Evolutionary conservation across 2,888 invertebrate genomes (phyloP).

Genomic region (Meliscaeva auricollis): DNA sequence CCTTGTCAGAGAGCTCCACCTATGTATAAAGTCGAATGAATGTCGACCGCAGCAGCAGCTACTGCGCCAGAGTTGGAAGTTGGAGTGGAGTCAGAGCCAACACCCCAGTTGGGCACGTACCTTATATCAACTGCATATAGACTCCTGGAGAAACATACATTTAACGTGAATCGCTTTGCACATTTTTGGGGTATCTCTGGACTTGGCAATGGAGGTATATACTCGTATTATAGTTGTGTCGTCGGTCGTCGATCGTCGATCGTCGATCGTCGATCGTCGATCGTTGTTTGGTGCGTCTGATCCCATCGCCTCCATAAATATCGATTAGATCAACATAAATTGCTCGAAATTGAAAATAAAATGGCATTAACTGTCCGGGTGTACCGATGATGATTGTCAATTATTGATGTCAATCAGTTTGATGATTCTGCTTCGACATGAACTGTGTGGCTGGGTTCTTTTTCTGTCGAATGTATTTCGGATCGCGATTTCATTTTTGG

Average conservation of each 20-base stretch:
- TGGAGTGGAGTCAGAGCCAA: constrained; percentile 14
- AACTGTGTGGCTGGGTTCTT: constrained; percentile 1
- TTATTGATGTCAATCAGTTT: constrained; percentile 74
- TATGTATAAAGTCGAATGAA: constrained; percentile 13
- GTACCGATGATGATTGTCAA: constrained; percentile 76
- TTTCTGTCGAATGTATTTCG: background rate
- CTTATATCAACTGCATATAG: background rate
- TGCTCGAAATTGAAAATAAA: constrained; percentile 77
- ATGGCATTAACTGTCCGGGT: constrained; percentile 76
- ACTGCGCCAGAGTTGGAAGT: constrained; percentile 12
- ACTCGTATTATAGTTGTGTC: background rate
- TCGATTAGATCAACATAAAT: constrained; percentile 77
- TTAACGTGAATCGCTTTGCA: background rate
- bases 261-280: background rate
- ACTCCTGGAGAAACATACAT: constrained; percentile 30
- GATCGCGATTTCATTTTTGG: constrained; percentile 28
- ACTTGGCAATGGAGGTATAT: constrained; percentile 26
- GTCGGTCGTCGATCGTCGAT: background rate
- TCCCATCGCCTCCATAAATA: constrained; percentile 75
- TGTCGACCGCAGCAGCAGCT: constrained; percentile 12
- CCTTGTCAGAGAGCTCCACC: constrained; percentile 70
- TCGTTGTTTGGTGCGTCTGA: constrained; percentile 47
- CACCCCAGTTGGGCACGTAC: constrained; percentile 54
- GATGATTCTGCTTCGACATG: constrained; percentile 63
- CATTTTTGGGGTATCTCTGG: constrained; percentile 58